These are phyloP conservation scores for Drosophila nr. fundita DNA, from an alignment of 2,888 invertebrate species.

Conservation along the genomic window DNA sequence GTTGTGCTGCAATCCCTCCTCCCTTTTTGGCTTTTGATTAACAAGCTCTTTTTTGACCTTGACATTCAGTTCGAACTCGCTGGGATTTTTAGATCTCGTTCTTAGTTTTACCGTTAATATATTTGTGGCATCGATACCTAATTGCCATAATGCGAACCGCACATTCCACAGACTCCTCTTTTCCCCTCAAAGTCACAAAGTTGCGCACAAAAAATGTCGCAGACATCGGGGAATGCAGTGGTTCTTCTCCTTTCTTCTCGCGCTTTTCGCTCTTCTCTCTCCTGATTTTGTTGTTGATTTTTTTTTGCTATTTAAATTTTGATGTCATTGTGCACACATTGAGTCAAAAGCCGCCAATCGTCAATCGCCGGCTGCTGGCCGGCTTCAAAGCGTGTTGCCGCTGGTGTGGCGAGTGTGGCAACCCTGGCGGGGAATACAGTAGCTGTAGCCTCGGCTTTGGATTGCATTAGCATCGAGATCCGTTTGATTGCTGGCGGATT, in stretches of 20 bases:
- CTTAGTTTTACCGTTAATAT: slow-evolving; percentile 56
- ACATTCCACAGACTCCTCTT: slow-evolving; percentile 39
- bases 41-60: slow-evolving; percentile 58
- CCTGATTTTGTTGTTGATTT: slow-evolving; percentile 7
- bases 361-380: slow-evolving; percentile 47
- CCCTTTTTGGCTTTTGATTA: slow-evolving; percentile 7
- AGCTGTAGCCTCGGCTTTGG: slow-evolving; percentile 39
- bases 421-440: slow-evolving; percentile 69
- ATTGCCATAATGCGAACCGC: slow-evolving; percentile 54
- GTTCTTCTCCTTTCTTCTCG: slow-evolving; percentile 10
- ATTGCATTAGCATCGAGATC: slow-evolving; percentile 68
- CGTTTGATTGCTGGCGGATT: slow-evolving; percentile 58
- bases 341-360: slow-evolving; percentile 49
- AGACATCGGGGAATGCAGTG: slow-evolving; percentile 72
- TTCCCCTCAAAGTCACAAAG: not conserved
- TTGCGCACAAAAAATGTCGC: slow-evolving; percentile 69
- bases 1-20: slow-evolving; percentile 1
- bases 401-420: slow-evolving; percentile 10
- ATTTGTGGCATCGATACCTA: slow-evolving; percentile 51
- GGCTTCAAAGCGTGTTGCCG: slow-evolving; percentile 59
- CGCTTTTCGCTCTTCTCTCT: not conserved
- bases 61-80: slow-evolving; percentile 56
- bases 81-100: slow-evolving; percentile 11
- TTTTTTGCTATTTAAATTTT: slow-evolving; percentile 77
- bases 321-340: slow-evolving; percentile 78